Percentiles rank a stretch among this genome's conserved stretches.
phyloP scores from a whole-genome alignment of 2,888 invertebrate genomes.

The Rhopalosiphum nymphaeae region DNA sequence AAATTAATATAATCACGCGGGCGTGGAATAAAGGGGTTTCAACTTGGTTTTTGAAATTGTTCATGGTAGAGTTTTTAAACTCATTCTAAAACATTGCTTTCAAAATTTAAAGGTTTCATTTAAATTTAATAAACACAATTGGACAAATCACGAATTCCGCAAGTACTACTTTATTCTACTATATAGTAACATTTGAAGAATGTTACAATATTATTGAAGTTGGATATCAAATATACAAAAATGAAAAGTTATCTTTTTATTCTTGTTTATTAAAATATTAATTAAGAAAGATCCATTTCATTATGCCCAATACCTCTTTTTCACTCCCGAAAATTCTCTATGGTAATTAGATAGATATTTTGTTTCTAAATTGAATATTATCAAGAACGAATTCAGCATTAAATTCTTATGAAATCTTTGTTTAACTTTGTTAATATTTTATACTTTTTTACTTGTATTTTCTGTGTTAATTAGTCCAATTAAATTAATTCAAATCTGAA shows the following conservation, averaged over 20 bases:
- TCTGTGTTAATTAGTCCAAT: neutral
- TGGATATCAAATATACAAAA: neutral
- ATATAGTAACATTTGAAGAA: neutral
- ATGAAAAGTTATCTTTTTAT: neutral
- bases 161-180: neutral
- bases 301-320: neutral
- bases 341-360: neutral
- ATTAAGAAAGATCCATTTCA: neutral
- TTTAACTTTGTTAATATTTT: neutral
- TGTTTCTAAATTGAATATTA: neutral
- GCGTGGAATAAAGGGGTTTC: constrained; percentile 1
- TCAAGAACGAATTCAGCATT: neutral
- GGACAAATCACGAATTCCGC: neutral
- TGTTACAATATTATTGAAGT: neutral
- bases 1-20: constrained; percentile 5
- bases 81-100: neutral
- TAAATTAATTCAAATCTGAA: neutral
- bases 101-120: neutral
- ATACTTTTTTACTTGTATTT: neutral
- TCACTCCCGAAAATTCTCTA: neutral
- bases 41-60: constrained; percentile 3
- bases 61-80: neutral
- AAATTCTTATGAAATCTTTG: neutral
- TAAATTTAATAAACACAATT: neutral
- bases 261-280: neutral